phyloP scores from a whole-genome alignment of 2,888 invertebrate species.

The Calameuta idolon region DNA sequence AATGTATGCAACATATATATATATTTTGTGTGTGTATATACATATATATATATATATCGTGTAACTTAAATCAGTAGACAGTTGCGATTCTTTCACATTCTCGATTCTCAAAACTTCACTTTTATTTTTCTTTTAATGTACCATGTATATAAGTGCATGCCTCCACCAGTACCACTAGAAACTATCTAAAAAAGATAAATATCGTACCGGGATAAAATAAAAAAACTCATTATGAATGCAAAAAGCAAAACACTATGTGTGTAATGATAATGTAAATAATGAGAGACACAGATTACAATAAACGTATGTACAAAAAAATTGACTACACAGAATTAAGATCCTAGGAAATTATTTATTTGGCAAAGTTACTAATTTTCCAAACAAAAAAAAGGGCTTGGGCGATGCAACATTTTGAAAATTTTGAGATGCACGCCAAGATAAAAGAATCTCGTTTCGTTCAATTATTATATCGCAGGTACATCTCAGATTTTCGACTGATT shows the following conservation, averaged over 20 bases:
- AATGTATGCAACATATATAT: neutral
- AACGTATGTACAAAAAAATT: neutral
- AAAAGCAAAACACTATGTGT: slow-evolving; percentile 42
- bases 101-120: slow-evolving; percentile 10
- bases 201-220: slow-evolving; percentile 34
- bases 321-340: neutral
- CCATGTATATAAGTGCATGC: slow-evolving; percentile 24
- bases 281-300: slow-evolving; percentile 40
- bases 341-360: neutral
- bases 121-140: slow-evolving; percentile 8
- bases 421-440: too few relatives aligned
- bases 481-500: neutral
- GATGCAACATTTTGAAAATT: too few relatives aligned
- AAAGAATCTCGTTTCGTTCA: neutral
- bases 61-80: neutral
- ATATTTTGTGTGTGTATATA: neutral
- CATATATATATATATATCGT: neutral
- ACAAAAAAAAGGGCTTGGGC: neutral
- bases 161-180: slow-evolving; percentile 17
- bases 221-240: slow-evolving; percentile 27
- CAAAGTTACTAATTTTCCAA: neutral
- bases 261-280: slow-evolving; percentile 64
- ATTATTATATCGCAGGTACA: neutral
- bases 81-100: slow-evolving; percentile 7
- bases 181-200: slow-evolving; percentile 26